Conservation (phyloP, 2,113 vertebrate genomes). For the Amazona vittata region DNA sequence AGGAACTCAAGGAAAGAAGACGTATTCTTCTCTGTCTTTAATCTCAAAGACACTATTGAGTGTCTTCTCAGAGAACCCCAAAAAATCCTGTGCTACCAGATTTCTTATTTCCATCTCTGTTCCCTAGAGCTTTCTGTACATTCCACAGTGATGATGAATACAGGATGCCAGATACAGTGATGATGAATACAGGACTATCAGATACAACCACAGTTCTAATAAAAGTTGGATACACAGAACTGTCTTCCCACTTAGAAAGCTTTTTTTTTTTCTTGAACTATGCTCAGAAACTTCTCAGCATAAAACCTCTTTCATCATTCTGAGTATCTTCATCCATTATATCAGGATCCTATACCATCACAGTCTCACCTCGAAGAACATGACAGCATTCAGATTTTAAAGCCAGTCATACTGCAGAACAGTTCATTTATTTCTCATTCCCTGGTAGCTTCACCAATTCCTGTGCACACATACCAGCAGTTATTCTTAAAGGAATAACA, state of each 20-base stretch:
- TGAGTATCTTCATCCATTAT: not conserved
- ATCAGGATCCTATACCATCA: not conserved
- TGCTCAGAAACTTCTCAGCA: not conserved
- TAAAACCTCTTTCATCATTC: not conserved
- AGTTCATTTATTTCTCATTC: not conserved
- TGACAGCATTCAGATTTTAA: not conserved
- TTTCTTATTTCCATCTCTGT: not conserved
- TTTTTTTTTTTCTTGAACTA: not conserved
- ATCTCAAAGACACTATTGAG: not conserved
- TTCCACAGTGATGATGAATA: not conserved
- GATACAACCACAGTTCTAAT: not conserved
- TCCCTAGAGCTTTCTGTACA: not conserved
- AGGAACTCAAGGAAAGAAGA: not conserved
- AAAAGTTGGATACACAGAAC: not conserved
- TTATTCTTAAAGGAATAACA: not conserved
- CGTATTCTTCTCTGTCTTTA: not conserved
- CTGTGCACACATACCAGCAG: not conserved
- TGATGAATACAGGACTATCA: not conserved
- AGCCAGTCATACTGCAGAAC: not conserved
- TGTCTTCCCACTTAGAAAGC: not conserved
- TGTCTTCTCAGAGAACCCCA: not conserved
- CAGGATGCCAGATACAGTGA: not conserved
- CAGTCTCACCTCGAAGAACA: not conserved
- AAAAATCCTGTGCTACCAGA: not conserved
- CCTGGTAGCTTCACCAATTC: not conserved